Evolutionary conservation across 2,113 vertebrate genomes (phyloP).

Genomic region (Perca schrenkii): DNA sequence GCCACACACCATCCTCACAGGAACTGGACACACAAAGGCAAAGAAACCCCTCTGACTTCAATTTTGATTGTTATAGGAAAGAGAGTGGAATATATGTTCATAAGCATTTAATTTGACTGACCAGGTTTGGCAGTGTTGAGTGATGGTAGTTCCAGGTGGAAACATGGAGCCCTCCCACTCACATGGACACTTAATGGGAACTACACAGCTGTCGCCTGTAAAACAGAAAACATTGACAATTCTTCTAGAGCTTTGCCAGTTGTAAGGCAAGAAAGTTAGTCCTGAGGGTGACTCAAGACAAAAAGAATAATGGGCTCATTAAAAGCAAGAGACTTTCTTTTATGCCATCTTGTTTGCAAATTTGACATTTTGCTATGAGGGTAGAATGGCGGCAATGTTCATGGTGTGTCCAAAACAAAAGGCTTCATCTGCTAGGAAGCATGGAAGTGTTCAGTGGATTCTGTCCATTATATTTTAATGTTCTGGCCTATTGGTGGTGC

Average conservation of each 20-base stretch:
- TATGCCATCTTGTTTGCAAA: neutral
- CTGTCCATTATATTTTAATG: no score
- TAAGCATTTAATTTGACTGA: slow-evolving; percentile 67
- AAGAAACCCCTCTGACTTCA: neutral
- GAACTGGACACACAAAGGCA: slow-evolving; percentile 79
- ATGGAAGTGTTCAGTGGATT: neutral
- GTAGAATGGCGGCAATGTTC: neutral
- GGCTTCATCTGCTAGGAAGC: neutral
- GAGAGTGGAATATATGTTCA: neutral
- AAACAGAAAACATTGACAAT: neutral
- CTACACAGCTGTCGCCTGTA: slow-evolving; percentile 85
- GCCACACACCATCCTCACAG: slow-evolving; percentile 86
- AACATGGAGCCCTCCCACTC: slow-evolving; percentile 87
- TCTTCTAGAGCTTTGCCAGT: neutral
- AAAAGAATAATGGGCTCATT: neutral
- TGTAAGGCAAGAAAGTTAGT: neutral
- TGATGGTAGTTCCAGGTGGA: slow-evolving; percentile 82
- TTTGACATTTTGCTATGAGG: neutral
- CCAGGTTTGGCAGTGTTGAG: slow-evolving; percentile 91
- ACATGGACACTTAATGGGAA: slow-evolving; percentile 86
- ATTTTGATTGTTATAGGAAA: neutral
- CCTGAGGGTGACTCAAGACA: neutral
- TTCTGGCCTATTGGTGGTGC: neutral
- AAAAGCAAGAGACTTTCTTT: neutral
- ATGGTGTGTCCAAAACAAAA: neutral